These are phyloP conservation scores for Notechis scutatus DNA, from an alignment of 2,113 vertebrate species.

Conservation along the genomic window DNA sequence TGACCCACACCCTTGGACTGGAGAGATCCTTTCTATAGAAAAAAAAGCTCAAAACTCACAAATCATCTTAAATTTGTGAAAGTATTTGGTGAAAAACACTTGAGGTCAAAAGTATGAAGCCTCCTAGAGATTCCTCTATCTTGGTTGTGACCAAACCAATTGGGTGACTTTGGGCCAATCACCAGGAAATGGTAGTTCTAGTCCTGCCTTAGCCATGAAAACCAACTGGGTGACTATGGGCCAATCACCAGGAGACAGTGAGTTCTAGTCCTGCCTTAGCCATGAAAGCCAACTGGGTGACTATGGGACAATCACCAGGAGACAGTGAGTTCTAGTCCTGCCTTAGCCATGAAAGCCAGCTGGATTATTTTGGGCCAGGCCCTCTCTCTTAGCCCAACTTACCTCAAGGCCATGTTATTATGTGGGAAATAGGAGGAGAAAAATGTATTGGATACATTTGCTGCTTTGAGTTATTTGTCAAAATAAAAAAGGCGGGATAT, in stretches of 20 bases:
- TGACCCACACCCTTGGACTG: slow-evolving; percentile 45
- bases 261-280: too few species aligned
- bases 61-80: slow-evolving; percentile 51
- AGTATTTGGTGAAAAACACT: slow-evolving; percentile 32
- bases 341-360: neutral
- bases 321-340: too few species aligned
- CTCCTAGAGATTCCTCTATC: slow-evolving; percentile 43
- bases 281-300: too few species aligned
- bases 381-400: neutral
- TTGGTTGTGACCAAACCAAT: slow-evolving; percentile 30
- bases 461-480: neutral
- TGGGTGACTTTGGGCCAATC: neutral
- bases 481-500: neutral
- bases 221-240: too few species aligned
- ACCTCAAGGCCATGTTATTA: neutral
- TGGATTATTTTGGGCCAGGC: neutral
- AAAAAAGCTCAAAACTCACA: slow-evolving; percentile 5
- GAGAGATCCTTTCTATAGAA: slow-evolving; percentile 24
- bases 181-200: neutral
- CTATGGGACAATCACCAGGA: too few species aligned
- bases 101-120: slow-evolving; percentile 44
- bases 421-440: neutral
- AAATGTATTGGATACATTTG: neutral
- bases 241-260: too few species aligned
- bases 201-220: too few species aligned